A percentile compares a stretch with the other conserved stretches of the same genome.
Evolutionary conservation across 2,797 vertebrate species (phyloP).

Genomic region (Melanotaenia trifasciata): DNA sequence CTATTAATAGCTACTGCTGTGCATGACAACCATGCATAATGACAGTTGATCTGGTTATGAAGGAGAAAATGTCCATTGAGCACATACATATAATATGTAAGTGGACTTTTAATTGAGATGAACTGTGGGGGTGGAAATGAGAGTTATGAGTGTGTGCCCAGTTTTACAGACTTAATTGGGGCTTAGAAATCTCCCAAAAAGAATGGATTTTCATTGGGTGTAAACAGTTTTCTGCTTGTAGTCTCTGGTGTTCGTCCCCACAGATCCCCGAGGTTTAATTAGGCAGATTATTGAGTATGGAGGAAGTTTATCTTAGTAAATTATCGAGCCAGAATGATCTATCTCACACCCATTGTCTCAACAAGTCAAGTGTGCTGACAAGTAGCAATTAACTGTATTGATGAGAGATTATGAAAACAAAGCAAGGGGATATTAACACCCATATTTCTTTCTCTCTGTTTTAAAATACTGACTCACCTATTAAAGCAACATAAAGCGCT

Average conservation of each 20-base stretch:
- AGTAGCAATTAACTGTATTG: conserved; percentile 62
- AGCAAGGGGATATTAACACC: conserved; percentile 31
- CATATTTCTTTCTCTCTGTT: conserved; percentile 22
- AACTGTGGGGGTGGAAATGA: conserved; percentile 11
- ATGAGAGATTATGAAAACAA: conserved; percentile 57
- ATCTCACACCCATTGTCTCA: conserved; percentile 51
- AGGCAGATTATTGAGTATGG: conserved; percentile 48
- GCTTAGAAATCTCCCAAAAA: conserved; percentile 15
- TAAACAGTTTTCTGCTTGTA: conserved; percentile 10
- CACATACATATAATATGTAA: conserved; percentile 18
- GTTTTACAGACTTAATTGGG: neutral
- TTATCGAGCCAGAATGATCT: conserved; percentile 63
- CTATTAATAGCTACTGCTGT: conserved; percentile 12
- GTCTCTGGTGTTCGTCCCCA: conserved; percentile 38
- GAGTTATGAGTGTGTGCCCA: neutral
- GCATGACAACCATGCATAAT: conserved; percentile 11
- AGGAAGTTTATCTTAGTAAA: conserved; percentile 67
- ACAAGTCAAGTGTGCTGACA: conserved; percentile 60
- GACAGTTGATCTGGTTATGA: conserved; percentile 1
- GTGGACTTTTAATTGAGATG: neutral
- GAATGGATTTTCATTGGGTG: neutral
- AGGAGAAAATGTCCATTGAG: conserved; percentile 4
- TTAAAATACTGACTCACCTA: conserved; percentile 23
- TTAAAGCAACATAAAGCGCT: conserved; percentile 47
- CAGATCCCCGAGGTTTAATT: conserved; percentile 72